Conservation (phyloP, 2,888 invertebrate genomes). For the Patella depressa region DNA sequence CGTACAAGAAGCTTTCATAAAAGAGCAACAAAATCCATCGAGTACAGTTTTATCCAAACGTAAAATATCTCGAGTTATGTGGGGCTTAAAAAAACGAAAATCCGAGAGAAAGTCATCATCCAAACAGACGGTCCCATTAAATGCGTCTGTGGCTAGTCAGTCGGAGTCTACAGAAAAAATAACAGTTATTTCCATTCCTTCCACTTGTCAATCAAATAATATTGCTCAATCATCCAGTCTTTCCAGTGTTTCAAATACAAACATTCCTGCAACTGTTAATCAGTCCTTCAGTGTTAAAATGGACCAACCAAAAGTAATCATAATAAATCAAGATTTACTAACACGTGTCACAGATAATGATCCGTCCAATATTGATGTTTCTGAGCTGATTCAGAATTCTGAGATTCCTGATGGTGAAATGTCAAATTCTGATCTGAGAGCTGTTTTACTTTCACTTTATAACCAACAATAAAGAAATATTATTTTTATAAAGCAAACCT, state of each 20-base stretch:
- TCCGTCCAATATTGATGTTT: conserved; percentile 1
- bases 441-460: background rate
- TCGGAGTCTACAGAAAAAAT: conserved; percentile 17
- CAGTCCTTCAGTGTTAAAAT: background rate
- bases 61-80: conserved; percentile 49
- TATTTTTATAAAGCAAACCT: too few species aligned
- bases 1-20: conserved; percentile 38
- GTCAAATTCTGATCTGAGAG: background rate
- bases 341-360: background rate
- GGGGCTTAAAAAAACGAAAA: conserved; percentile 48
- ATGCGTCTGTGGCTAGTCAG: background rate
- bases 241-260: background rate
- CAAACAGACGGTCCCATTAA: background rate
- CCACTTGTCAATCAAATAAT: background rate
- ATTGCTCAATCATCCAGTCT: conserved; percentile 5
- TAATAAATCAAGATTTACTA: background rate
- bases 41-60: conserved; percentile 43
- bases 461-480: background rate
- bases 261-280: background rate
- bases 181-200: background rate
- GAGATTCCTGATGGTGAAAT: background rate
- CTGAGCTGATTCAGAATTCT: background rate
- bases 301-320: background rate
- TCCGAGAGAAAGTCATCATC: conserved; percentile 11
- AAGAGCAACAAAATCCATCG: conserved; percentile 25